phyloP scores from a whole-genome alignment of 2,888 invertebrate genomes.

The Melinaea marsaeus region DNA sequence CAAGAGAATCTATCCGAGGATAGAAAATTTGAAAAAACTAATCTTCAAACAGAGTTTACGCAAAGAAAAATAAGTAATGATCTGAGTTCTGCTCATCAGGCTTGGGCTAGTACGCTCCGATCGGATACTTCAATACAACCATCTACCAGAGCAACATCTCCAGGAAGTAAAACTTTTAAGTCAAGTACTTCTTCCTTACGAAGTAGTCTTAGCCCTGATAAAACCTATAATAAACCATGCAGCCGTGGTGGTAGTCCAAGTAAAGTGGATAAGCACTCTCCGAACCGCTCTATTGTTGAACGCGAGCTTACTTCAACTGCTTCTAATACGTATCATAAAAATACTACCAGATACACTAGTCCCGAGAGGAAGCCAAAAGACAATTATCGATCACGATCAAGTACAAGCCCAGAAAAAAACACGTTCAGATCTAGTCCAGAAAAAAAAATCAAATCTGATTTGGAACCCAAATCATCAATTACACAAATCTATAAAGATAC shows the following conservation, averaged over 20 bases:
- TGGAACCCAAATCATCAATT: slow-evolving; percentile 31
- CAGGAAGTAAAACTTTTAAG: slow-evolving; percentile 72
- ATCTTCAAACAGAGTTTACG: slow-evolving; percentile 78
- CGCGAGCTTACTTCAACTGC: slow-evolving; percentile 52
- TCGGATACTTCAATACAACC: slow-evolving; percentile 79
- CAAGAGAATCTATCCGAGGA: slow-evolving; percentile 48
- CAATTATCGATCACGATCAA: slow-evolving; percentile 41
- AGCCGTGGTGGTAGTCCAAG: slow-evolving; percentile 60
- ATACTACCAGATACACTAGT: slow-evolving; percentile 45
- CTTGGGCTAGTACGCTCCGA: slow-evolving; percentile 85
- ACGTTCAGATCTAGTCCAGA: slow-evolving; percentile 47
- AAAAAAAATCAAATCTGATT: slow-evolving; percentile 32
- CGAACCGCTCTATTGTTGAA: slow-evolving; percentile 51
- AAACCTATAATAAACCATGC: slow-evolving; percentile 50
- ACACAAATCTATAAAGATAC: slow-evolving; percentile 27
- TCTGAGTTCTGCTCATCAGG: slow-evolving; percentile 84
- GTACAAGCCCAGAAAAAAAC: slow-evolving; percentile 56
- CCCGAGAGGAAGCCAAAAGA: slow-evolving; percentile 50
- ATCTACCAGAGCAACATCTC: slow-evolving; percentile 75
- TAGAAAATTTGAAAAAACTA: slow-evolving; percentile 68
- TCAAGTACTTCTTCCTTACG: slow-evolving; percentile 75
- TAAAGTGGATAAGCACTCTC: slow-evolving; percentile 55
- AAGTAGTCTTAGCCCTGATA: slow-evolving; percentile 75
- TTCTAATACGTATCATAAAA: slow-evolving; percentile 50
- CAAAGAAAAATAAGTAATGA: slow-evolving; percentile 80